phyloP scores from a whole-genome alignment of 2,888 invertebrate species.

The Amblyteles armatorius region DNA sequence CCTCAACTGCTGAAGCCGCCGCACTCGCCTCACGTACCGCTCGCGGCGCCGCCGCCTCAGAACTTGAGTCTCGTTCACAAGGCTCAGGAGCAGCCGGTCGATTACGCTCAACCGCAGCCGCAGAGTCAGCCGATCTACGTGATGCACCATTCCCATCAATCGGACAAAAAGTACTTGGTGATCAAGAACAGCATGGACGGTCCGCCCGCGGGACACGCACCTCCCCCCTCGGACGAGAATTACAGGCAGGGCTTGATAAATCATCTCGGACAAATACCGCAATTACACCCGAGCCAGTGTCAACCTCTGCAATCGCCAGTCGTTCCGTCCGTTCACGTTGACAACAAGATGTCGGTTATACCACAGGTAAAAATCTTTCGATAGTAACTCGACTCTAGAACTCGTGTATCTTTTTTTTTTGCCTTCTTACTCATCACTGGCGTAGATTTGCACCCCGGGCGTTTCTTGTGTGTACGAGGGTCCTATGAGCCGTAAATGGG shows the following conservation, averaged over 20 bases:
- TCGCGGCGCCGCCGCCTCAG: constrained; percentile 76
- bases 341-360: constrained; percentile 78
- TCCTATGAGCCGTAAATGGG: too few relatives aligned
- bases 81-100: constrained; percentile 80
- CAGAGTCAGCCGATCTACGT: constrained; percentile 68
- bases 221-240: constrained; percentile 84
- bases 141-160: constrained; percentile 81
- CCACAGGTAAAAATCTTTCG: constrained; percentile 76
- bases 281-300: constrained; percentile 78
- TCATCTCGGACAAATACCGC: constrained; percentile 77
- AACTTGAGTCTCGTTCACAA: constrained; percentile 79
- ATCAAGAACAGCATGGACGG: constrained; percentile 86
- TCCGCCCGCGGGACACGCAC: constrained; percentile 79
- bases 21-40: constrained; percentile 79
- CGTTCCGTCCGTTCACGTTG: constrained; percentile 78
- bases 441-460: too few relatives aligned
- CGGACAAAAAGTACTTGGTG: constrained; percentile 88
- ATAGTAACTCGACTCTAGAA: neutral
- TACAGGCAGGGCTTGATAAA: constrained; percentile 80
- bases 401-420: too few relatives aligned
- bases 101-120: constrained; percentile 78
- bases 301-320: constrained; percentile 79
- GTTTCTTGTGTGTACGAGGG: too few relatives aligned
- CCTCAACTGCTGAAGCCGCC: constrained; percentile 78
- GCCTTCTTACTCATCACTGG: too few relatives aligned